phyloP scores from a whole-genome alignment of 1,140 invertebrate genomes.

The Bombus impatiens region DNA sequence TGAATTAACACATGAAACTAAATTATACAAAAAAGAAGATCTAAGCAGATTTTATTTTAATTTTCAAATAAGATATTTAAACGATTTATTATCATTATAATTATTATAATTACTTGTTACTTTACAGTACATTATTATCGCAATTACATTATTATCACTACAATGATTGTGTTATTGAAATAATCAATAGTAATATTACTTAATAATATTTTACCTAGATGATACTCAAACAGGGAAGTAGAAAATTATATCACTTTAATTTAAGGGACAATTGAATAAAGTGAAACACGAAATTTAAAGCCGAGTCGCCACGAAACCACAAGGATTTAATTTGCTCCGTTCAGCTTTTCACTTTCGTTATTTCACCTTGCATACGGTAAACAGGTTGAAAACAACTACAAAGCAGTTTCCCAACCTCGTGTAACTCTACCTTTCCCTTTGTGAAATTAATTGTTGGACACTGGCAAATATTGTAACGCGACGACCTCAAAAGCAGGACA shows the following conservation, averaged over 20 bases:
- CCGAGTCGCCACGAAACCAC: background rate
- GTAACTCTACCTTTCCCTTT: constrained; percentile 33
- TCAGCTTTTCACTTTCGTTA: background rate
- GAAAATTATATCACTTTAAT: background rate
- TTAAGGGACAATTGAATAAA: background rate
- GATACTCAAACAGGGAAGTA: background rate
- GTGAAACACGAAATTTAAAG: background rate
- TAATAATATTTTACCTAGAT: too few species aligned
- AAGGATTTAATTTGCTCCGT: constrained; percentile 12
- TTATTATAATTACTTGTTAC: too few species aligned
- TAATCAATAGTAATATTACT: too few species aligned
- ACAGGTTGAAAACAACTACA: constrained; percentile 41
- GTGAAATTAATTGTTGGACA: constrained; percentile 46
- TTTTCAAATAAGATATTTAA: too few species aligned
- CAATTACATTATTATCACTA: too few species aligned
- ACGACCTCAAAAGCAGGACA: constrained; percentile 21
- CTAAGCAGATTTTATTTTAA: too few species aligned
- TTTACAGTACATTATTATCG: too few species aligned
- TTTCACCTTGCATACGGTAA: constrained; percentile 19
- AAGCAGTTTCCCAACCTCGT: constrained; percentile 9
- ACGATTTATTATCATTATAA: too few species aligned
- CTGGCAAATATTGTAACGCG: constrained; percentile 23
- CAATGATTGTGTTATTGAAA: too few species aligned
- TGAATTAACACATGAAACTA: too few species aligned
- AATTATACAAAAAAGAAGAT: too few species aligned